Conservation (phyloP, 2,113 vertebrate genomes). For the Malurus elegans region DNA sequence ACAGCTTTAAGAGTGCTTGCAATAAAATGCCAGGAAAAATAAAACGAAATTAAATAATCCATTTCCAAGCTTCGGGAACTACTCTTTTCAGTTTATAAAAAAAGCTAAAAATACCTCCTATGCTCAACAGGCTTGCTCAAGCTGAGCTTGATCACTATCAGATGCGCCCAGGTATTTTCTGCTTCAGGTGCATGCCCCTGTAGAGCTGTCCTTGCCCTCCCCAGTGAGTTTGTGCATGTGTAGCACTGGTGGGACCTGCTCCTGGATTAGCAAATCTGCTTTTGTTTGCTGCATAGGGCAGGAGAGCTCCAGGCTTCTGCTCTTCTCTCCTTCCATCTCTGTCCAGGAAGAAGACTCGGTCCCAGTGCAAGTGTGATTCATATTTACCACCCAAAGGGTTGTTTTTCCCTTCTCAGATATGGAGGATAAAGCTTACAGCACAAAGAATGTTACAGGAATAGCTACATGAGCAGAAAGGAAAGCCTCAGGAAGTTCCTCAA, state of each 20-base stretch:
- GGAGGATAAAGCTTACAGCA: not conserved
- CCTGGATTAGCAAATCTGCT: not conserved
- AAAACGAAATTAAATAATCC: slow-evolving; percentile 44
- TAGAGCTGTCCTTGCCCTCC: not conserved
- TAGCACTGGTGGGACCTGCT: not conserved
- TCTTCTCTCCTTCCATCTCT: not conserved
- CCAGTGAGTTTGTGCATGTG: not conserved
- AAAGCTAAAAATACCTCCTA: slow-evolving; percentile 21
- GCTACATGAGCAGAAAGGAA: not conserved
- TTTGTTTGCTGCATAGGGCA: not conserved
- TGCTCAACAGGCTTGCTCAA: slow-evolving; percentile 11
- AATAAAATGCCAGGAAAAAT: slow-evolving; percentile 53
- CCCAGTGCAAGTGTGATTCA: not conserved
- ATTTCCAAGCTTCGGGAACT: slow-evolving; percentile 16
- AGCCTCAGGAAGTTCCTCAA: not conserved
- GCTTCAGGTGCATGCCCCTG: not conserved
- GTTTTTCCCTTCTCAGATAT: not conserved
- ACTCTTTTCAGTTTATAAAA: slow-evolving; percentile 12
- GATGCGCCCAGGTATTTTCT: not conserved
- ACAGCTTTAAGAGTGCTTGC: slow-evolving; percentile 30
- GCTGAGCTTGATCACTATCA: not conserved
- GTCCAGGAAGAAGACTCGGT: not conserved
- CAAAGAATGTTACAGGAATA: not conserved
- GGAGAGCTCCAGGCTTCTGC: not conserved
- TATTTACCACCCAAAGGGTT: not conserved